Evolutionary conservation across 1,140 invertebrate species (phyloP), one percentile per base, ranked within the genome.

Genomic region (Cydia strobilella): DNA sequence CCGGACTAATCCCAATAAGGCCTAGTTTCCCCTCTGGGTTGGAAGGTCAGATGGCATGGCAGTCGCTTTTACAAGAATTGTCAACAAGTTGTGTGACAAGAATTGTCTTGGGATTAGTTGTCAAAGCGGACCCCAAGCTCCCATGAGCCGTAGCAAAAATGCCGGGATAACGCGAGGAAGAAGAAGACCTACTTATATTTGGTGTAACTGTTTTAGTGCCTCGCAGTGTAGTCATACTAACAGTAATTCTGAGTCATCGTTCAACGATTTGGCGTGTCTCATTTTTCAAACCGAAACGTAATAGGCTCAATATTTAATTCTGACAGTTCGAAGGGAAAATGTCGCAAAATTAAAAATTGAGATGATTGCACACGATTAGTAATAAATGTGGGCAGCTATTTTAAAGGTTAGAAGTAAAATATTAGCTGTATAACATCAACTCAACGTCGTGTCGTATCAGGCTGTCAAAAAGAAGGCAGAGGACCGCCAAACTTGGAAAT

Each of bases 221-320:
- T n/a, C 25, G n/a, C 65, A 69, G 65, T 69, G 65, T 39, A 69
- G 0, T 9, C 59, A 31, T 15, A 35, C 35, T 35, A 69, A 69
- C 65, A 69, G 27, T 18, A 42, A 31, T 69, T 59, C 27, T 69
- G 35, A 69, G 63, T 69, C 13, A 69, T 69, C 65, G 42, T 18
- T 69, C 65, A 42, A 35, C 65, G 6, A 69, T 69, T 39, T 69
- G 65, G 65, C 65, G 20, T 35, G 18, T 35, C 65, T 69, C 25
- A 35, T 69, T 69, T 42, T 69, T 69, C 31, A 69, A 35, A 9
- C 35, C 27, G 20, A 69, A 69, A 39, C n/a, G 42, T 69, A 69
- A 35, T 69, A 69, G 65, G 27, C 31, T 3, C 23, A 69, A 69
- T 69, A 69, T 69, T 69, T 69, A 69, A 69, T 35, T 39, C 18